Evolutionary conservation across 2,888 invertebrate species (phyloP), one percentile per base, ranked within the genome.

Genomic region (Plebejus anna): DNA sequence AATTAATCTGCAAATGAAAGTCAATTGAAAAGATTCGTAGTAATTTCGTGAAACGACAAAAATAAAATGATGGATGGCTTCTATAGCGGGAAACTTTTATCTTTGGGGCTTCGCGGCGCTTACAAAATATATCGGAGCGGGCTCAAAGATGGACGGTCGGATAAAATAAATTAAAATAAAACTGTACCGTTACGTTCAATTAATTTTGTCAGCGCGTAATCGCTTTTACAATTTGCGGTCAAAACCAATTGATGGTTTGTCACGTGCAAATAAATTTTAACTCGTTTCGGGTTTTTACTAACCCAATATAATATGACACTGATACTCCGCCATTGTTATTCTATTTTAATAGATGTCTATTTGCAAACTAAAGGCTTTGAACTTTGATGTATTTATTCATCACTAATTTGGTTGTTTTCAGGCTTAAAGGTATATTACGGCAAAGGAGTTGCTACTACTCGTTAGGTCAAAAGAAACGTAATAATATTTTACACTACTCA

Each of bases 201-300:
- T 78, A 80, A 78, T 75, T 78, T 78, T 72, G 78, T 79, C 76
- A 77, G 77, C 80, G 78, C 77, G 78, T 79, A 80, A 78, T 80
- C 78, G 79, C 77, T 73, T 78, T 61, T 61, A 75, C 77, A 78
- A 79, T 79, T 78, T 80, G 80, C 76, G 80, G 78, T 80, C 61
- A 78, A 75, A 78, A 79, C 78, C 78, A 79, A 78, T 80, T 76
- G 76, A 78, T 47, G 76, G 59, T 77, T 76, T 76, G 70, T 77
- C 77, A 70, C 75, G 59, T 55, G 55, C 73, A 57, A 75, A 55
- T 57, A 51, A 55, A 73, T 73, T 78, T 47, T 55, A 76, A 47
- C 59, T 75, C 75, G 71, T 71, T 76, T 70, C 38, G 36, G 57
- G 38, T 71, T 71, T 76, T 76, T 75, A 66, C 61, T 28, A 66